phyloP scores from a whole-genome alignment of 2,888 invertebrate species.

The Macropis europaea region DNA sequence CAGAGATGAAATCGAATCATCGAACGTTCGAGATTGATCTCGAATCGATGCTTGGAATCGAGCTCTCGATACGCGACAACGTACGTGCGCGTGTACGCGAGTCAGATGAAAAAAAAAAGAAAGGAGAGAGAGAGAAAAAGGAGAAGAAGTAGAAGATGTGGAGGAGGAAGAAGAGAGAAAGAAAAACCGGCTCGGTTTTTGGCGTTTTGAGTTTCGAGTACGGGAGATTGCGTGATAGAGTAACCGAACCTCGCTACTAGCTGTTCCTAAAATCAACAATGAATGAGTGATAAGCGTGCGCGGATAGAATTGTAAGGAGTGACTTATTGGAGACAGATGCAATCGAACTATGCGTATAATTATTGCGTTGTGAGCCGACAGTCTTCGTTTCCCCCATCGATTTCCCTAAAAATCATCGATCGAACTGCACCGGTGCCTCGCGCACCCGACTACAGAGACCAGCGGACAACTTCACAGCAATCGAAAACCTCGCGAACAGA shows the following conservation, averaged over 20 bases:
- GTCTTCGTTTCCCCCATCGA: conserved; percentile 39
- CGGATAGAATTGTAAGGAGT: conserved; percentile 71
- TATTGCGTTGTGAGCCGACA: conserved; percentile 49
- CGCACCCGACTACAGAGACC: no score
- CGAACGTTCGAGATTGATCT: conserved; percentile 31
- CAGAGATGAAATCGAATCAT: conserved; percentile 19
- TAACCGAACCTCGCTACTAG: conserved; percentile 79
- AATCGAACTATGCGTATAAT: conserved; percentile 28
- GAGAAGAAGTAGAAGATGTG: no score
- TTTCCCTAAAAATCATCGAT: no score
- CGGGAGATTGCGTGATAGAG: conserved; percentile 79
- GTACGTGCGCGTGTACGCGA: conserved; percentile 76
- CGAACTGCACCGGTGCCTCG: background rate
- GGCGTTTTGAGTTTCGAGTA: conserved; percentile 72
- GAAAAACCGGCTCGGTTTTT: conserved; percentile 66
- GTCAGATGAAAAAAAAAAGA: no score
- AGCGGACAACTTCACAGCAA: no score
- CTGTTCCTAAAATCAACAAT: conserved; percentile 79
- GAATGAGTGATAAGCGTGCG: conserved; percentile 78
- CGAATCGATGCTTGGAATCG: conserved; percentile 40
- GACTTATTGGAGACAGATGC: conserved; percentile 61
- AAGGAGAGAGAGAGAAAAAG: no score
- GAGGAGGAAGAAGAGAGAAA: no score
- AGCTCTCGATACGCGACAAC: conserved; percentile 61
- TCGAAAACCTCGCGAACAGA: background rate